Base-by-base conservation (phyloP, 2,113 vertebrate species). In the Anoura caudifer region DNA sequence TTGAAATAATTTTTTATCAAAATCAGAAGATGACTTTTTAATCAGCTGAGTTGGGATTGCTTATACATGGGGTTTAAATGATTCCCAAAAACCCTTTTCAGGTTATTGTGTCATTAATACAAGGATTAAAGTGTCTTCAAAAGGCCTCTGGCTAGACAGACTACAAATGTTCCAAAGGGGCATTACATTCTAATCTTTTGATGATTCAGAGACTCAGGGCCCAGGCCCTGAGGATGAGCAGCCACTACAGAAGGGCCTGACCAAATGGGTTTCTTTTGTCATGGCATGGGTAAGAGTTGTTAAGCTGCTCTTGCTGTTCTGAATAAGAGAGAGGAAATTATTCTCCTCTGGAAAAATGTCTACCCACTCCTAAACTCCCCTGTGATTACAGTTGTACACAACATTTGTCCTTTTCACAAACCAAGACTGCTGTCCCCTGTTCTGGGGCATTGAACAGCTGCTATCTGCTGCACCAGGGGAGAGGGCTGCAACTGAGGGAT, bases 301-400 rank as follows among this genome's bases (percentile, higher is more conserved):
- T 93, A 59, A 92, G 95, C 77, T 84, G 63, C 56, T 93, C 89
- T 69, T 87, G 33, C 65, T 82, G 43, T 87, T 87, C 80, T 95
- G 52, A 93, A 89, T 96, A 92, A 93, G 84, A 43, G 6, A 92
- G 47, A 94, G 75, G 72, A 98, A 96, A 94, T 96, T 86, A 86
- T 76, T 92, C 43, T 70, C 28, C 36, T 88, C 67, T 94, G 67
- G 96, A 92, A 95, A 94, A 86, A 75, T 73, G 54, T 90, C 82
- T 96, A 76, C 50, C 85, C 86, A 89, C 36, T 28, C 67, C 54
- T 70, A 3, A 75, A 92, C 38, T 87, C 77, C 89, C 88, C 69
- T 70, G 81, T 88, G 82, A 96, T 96, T 97, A 82, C n/a, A 79
- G 63, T 13, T 84, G 50, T 91, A 94, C 72, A 87, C 90, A 92